These are phyloP conservation scores for Ophraella communa DNA, from an alignment of 2,888 invertebrate genomes.

Conservation along the genomic window DNA sequence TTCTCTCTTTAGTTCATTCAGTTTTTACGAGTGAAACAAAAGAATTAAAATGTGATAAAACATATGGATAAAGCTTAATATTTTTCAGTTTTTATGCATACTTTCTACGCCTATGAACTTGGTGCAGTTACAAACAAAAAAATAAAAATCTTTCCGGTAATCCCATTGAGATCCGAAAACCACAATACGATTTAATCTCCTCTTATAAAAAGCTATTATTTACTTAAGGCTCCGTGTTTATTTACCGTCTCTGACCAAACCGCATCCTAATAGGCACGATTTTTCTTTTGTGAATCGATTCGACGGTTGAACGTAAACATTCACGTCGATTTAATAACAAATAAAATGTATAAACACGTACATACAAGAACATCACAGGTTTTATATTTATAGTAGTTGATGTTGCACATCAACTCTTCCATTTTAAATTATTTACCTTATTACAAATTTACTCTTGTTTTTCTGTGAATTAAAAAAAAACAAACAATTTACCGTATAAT, in stretches of 20 bases:
- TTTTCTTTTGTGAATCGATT: slow-evolving; percentile 34
- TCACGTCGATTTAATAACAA: slow-evolving; percentile 1
- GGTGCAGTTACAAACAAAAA: slow-evolving; percentile 1
- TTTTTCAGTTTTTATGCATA: too few relatives aligned
- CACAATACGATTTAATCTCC: slow-evolving; percentile 36
- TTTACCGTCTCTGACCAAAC: slow-evolving; percentile 41
- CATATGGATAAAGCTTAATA: too few relatives aligned
- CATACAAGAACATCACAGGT: neutral
- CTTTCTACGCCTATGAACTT: neutral
- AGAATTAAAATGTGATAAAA: too few relatives aligned
- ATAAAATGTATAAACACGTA: neutral
- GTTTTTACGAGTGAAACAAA: too few relatives aligned
- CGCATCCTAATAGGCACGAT: slow-evolving; percentile 39
- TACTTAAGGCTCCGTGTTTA: slow-evolving; percentile 39
- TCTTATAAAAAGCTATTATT: slow-evolving; percentile 39
- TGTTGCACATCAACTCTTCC: neutral
- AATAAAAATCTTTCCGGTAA: slow-evolving; percentile 36
- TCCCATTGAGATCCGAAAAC: slow-evolving; percentile 32
- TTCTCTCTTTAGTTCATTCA: too few relatives aligned
- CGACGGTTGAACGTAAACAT: slow-evolving; percentile 33
- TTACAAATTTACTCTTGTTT: too few relatives aligned
- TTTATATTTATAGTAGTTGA: too few relatives aligned
- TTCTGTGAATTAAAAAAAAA: too few relatives aligned
- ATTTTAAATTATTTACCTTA: too few relatives aligned
- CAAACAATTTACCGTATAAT: too few relatives aligned